Evolutionary conservation across 1,140 invertebrate genomes (phyloP).

Genomic region (Dryas iulia): DNA sequence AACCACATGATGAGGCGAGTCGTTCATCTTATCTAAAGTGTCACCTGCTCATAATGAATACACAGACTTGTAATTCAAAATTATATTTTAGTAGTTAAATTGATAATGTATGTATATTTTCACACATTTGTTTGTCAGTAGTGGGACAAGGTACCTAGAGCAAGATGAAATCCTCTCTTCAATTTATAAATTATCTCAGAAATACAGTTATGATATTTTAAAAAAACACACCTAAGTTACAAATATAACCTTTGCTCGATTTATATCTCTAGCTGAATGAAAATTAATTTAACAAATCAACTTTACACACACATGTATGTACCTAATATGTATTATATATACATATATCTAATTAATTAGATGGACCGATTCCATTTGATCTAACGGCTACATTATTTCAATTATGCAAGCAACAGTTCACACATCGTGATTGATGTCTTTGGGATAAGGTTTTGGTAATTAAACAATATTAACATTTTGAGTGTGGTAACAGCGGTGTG

Average conservation of each 20-base stretch:
- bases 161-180: too few relatives aligned
- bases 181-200: too few relatives aligned
- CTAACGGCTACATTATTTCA: conserved; percentile 34
- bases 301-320: background rate
- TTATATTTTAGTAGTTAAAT: background rate
- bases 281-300: background rate
- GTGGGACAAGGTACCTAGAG: too few relatives aligned
- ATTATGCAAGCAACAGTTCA: conserved; percentile 57
- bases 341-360: background rate
- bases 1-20: background rate
- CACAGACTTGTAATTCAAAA: background rate
- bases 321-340: background rate
- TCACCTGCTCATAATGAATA: background rate
- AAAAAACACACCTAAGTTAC: too few relatives aligned
- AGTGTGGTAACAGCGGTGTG: conserved; percentile 48
- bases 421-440: conserved; percentile 70
- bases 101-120: background rate
- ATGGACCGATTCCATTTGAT: conserved; percentile 30
- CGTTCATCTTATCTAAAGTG: background rate
- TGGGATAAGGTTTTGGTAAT: conserved; percentile 65
- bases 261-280: too few relatives aligned
- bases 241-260: too few relatives aligned
- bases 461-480: conserved; percentile 68
- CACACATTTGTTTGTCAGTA: too few relatives aligned
- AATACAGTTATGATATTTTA: too few relatives aligned